These are phyloP conservation scores for Cosmia trapezina DNA, from an alignment of 2,888 invertebrate species.

Conservation along the genomic window DNA sequence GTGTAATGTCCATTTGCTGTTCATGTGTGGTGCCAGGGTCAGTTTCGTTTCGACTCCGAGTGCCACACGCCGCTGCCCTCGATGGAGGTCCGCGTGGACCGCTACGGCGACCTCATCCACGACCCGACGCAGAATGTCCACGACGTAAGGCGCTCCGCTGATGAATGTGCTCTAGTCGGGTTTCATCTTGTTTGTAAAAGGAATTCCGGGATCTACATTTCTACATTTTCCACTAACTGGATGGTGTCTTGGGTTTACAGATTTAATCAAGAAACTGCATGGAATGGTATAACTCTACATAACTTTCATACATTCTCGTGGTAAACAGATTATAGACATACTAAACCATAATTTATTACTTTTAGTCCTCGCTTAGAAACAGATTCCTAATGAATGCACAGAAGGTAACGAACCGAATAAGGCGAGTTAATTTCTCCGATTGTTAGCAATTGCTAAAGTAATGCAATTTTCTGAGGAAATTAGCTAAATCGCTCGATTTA, in stretches of 20 bases:
- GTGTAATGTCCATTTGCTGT: constrained; percentile 72
- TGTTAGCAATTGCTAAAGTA: constrained; percentile 70
- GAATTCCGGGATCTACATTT: constrained; percentile 46
- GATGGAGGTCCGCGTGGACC: constrained; percentile 93
- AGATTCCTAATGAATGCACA: constrained; percentile 62
- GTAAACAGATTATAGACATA: constrained; percentile 15
- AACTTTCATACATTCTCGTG: constrained; percentile 24
- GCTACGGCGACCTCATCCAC: constrained; percentile 87
- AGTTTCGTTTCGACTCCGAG: constrained; percentile 97
- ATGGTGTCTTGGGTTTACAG: constrained; percentile 67
- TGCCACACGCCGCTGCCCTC: constrained; percentile 94
- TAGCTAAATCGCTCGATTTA: constrained; percentile 64
- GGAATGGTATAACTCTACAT: constrained; percentile 30
- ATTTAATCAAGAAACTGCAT: constrained; percentile 51
- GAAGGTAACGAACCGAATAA: constrained; percentile 69
- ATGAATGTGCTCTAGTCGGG: constrained; percentile 46
- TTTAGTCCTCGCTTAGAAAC: constrained; percentile 35
- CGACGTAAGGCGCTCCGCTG: constrained; percentile 88
- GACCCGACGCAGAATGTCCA: constrained; percentile 88
- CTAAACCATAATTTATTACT: constrained; percentile 27
- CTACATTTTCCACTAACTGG: constrained; percentile 64
- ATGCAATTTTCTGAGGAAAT: constrained; percentile 61
- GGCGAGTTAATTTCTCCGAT: constrained; percentile 71
- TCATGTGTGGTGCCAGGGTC: constrained; percentile 92
- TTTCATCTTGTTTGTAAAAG: constrained; percentile 54